Base-by-base conservation (phyloP, 1,140 invertebrate species). In the Rhagoletis pomonella region DNA sequence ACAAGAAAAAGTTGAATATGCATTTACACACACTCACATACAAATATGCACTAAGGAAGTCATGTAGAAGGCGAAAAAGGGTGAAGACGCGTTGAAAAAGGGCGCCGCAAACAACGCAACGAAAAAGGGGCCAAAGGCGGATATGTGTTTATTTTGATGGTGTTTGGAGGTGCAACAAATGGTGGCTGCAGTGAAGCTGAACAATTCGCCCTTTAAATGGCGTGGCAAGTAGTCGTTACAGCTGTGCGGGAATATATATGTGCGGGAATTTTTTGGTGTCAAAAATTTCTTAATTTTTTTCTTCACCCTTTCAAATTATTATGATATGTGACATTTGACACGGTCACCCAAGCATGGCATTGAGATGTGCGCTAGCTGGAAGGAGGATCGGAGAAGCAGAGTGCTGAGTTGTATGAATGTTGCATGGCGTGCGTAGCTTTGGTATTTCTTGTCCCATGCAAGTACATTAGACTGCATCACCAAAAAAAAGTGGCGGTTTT, bases 241-340 rank as follows among this genome's bases (percentile, higher is more conserved):
- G 67, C 39, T 67, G 1, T 29, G 10, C n/a, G 29, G 64, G 4
- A 19, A 67, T 10, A 73, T 17, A 47, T 73, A 47, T 47, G 44
- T 73, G 69, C 69, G n/a, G 73, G 47, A 81, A 81, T 81, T 81
- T 81, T 81, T 12, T 42, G 69, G 73, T 81, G 73, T 81, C 73
- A 29, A 81, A 81, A 81, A 81, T 81, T 81, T 47, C 73, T 58
- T 81, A 81, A 81, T 81, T 81, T 81, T 55, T 17, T 55, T 81
- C 9, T 42, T 81, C 47, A n/a, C 60, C 10, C 64, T 44, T 81
- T 81, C 17, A 81, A 50, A 81, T 55, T n/a, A 55, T 81, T 81
- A 81, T 81, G 47, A 81, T 55, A 81, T 81, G 73, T 81, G 73
- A 81, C 73, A 81, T 81, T 81, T 81, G 73, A 81, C 47, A 81